Conservation (phyloP, 1,140 invertebrate species). For the Tachypleus tridentatus region DNA sequence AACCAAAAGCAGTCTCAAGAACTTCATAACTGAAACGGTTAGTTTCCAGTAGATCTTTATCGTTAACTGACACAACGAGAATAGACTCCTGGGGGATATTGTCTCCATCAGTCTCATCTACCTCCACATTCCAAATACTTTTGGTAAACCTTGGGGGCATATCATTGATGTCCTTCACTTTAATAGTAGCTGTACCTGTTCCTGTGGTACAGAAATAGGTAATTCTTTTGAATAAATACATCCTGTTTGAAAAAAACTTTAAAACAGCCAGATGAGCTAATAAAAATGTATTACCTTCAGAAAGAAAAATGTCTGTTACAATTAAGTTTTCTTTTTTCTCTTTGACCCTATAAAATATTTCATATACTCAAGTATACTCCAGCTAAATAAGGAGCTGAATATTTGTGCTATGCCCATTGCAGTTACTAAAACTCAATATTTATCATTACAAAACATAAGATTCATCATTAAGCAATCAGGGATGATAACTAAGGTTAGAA, state of each 20-base stretch:
- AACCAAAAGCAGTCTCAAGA: conserved; percentile 85
- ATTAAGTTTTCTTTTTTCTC: no score
- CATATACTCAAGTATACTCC: not conserved
- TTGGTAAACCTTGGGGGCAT: conserved; percentile 94
- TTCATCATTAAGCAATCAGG: no score
- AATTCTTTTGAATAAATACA: no score
- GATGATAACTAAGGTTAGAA: no score
- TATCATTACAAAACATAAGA: no score
- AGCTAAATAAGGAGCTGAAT: no score
- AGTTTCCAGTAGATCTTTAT: conserved; percentile 71
- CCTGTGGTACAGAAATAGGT: conserved; percentile 35
- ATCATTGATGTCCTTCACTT: conserved; percentile 31
- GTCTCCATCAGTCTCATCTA: conserved; percentile 88
- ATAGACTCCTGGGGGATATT: conserved; percentile 89
- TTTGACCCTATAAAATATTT: not conserved
- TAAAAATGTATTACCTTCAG: no score
- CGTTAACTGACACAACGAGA: conserved; percentile 84
- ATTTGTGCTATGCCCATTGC: no score
- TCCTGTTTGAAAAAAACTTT: no score
- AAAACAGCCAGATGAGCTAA: no score
- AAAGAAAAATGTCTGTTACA: no score
- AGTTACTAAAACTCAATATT: no score
- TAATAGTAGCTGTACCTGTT: conserved; percentile 28
- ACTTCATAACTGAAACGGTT: conserved; percentile 95
- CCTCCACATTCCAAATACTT: conserved; percentile 90